These are phyloP conservation scores for Torymus aiolomorphi DNA, from an alignment of 2,888 invertebrate genomes.

Conservation along the genomic window DNA sequence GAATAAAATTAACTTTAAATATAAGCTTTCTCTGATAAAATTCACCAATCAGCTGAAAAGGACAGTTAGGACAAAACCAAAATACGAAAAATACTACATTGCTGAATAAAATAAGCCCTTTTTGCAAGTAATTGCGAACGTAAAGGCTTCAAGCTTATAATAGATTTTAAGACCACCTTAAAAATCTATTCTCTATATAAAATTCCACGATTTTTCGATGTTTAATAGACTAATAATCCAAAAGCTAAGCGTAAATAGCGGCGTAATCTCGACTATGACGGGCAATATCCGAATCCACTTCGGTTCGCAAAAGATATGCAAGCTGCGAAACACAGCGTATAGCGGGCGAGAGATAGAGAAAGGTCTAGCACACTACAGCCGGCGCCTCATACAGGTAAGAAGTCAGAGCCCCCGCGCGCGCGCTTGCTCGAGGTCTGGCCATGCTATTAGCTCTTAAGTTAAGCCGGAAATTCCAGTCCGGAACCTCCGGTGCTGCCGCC, in stretches of 20 bases:
- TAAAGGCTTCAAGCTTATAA: too few species aligned
- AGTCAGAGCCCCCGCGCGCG: neutral
- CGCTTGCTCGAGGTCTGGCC: conserved; percentile 38
- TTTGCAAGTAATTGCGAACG: too few species aligned
- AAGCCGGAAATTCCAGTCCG: conserved; percentile 69
- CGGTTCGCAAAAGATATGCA: conserved; percentile 14
- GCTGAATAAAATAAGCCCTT: too few species aligned
- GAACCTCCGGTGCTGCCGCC: conserved; percentile 62
- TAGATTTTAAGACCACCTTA: too few species aligned
- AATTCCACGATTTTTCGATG: too few species aligned
- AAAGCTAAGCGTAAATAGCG: neutral
- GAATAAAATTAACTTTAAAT: too few species aligned
- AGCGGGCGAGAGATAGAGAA: neutral
- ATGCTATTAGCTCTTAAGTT: conserved; percentile 70
- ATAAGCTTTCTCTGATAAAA: too few species aligned
- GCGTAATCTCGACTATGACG: neutral
- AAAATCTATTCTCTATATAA: too few species aligned
- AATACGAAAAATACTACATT: too few species aligned
- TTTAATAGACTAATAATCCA: too few species aligned
- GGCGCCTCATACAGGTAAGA: neutral
- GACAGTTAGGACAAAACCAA: too few species aligned
- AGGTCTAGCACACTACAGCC: neutral
- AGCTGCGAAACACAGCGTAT: conserved; percentile 17
- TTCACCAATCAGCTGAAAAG: too few species aligned
- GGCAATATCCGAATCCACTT: neutral